A percentile compares a stretch with the other conserved stretches of the same genome.
Evolutionary conservation across 2,888 invertebrate species (phyloP).

Genomic region (Scelioninae gen. 2): DNA sequence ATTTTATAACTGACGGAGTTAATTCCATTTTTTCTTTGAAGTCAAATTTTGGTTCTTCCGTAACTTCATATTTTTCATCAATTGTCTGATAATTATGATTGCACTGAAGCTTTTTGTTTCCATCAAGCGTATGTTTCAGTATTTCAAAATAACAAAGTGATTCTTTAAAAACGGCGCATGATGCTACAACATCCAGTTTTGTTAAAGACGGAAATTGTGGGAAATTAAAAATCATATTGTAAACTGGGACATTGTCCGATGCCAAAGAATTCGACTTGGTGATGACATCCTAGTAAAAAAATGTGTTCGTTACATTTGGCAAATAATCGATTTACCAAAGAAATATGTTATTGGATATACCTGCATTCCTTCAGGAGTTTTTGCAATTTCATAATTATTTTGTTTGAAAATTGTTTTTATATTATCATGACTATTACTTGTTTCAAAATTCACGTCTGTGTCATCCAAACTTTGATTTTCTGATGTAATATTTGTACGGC

Average conservation of each 20-base stretch:
- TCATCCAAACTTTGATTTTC: too few relatives aligned
- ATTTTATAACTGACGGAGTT: constrained; percentile 54
- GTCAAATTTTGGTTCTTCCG: constrained; percentile 58
- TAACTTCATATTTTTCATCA: constrained; percentile 56
- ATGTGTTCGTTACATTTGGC: too few relatives aligned
- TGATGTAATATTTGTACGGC: too few relatives aligned
- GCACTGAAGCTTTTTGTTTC: constrained; percentile 1
- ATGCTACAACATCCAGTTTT: constrained; percentile 59
- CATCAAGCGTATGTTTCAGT: constrained; percentile 59
- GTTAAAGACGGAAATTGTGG: constrained; percentile 52
- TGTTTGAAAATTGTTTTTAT: too few relatives aligned
- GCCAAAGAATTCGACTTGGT: too few relatives aligned
- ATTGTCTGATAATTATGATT: constrained; percentile 21
- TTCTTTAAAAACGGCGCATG: constrained; percentile 63
- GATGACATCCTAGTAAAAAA: too few relatives aligned
- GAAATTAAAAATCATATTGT: constrained; percentile 60
- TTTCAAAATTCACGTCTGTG: too few relatives aligned
- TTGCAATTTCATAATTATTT: too few relatives aligned
- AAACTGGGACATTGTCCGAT: constrained; percentile 63
- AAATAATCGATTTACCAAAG: too few relatives aligned
- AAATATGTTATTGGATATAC: too few relatives aligned
- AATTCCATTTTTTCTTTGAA: constrained; percentile 62
- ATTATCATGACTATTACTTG: too few relatives aligned
- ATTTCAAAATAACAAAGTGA: constrained; percentile 61
- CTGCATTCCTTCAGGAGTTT: too few relatives aligned